Percentiles rank a stretch among this genome's conserved stretches.
These are phyloP conservation scores for Ganaspis sp. DNA, from an alignment of 1,140 invertebrate species.

Conservation along the genomic window DNA sequence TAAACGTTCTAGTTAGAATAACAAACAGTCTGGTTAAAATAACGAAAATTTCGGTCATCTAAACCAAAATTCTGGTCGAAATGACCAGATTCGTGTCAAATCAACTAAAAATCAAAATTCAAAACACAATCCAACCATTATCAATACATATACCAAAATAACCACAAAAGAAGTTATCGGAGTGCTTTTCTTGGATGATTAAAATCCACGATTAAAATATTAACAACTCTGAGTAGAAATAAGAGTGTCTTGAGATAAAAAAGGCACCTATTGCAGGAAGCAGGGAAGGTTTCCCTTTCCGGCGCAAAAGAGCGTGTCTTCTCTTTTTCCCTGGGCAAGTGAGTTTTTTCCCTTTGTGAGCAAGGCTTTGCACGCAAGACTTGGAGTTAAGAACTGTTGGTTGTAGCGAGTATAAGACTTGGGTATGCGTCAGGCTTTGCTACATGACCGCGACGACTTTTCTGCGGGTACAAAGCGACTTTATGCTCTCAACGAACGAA, in stretches of 20 bases:
- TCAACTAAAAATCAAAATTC: too few species aligned
- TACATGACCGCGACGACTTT: constrained; percentile 31
- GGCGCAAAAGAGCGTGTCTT: constrained; percentile 26
- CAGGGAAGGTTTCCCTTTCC: constrained; percentile 22
- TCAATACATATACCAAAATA: too few species aligned
- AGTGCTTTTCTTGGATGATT: too few species aligned
- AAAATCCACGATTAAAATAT: background rate
- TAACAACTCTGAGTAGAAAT: background rate
- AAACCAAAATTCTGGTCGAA: too few species aligned
- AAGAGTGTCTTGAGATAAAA: background rate
- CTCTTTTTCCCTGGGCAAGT: constrained; percentile 24
- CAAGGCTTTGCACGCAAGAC: constrained; percentile 19
- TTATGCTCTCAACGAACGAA: constrained; percentile 15
- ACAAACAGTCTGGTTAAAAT: too few species aligned
- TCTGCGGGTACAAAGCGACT: constrained; percentile 18
- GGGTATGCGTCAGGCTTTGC: constrained; percentile 26
- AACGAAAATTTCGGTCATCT: too few species aligned
- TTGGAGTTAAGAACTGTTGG: constrained; percentile 4
- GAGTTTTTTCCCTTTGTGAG: constrained; percentile 25
- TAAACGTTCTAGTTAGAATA: too few species aligned
- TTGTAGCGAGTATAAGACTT: constrained; percentile 1
- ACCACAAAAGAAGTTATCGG: too few species aligned
- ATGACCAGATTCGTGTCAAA: too few species aligned
- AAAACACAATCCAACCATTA: too few species aligned
- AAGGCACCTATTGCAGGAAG: background rate